A percentile compares a stretch with the other conserved stretches of the same genome.
Conservation (phyloP, 2,888 invertebrate genomes). For the Dryadula phaetusa region DNA sequence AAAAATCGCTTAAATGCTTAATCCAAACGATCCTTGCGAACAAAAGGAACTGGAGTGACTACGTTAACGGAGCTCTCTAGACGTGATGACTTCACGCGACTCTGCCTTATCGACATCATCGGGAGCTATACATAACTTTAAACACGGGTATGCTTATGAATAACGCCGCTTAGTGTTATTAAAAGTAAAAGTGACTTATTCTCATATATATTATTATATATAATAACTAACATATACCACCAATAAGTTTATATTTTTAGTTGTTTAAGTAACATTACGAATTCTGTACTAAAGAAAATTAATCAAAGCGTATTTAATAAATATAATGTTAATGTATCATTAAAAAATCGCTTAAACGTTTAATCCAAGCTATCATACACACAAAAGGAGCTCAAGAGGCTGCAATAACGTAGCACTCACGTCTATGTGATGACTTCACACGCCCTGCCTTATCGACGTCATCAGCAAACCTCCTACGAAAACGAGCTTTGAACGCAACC, state of each 20-base stretch:
- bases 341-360: slow-evolving; percentile 17
- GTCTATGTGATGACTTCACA: slow-evolving; percentile 48
- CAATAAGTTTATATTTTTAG: too few relatives aligned
- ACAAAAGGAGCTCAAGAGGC: slow-evolving; percentile 43
- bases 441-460: slow-evolving; percentile 54
- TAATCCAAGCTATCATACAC: slow-evolving; percentile 16
- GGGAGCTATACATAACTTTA: slow-evolving; percentile 43
- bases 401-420: slow-evolving; percentile 48
- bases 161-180: not conserved
- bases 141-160: slow-evolving; percentile 14
- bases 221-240: not conserved
- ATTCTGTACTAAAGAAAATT: too few relatives aligned
- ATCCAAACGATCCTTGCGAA: slow-evolving; percentile 55
- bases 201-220: not conserved
- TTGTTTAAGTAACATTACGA: too few relatives aligned
- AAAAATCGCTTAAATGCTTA: slow-evolving; percentile 48
- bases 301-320: too few relatives aligned
- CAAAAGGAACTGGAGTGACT: slow-evolving; percentile 45
- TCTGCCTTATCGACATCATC: slow-evolving; percentile 55
- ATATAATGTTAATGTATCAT: not conserved
- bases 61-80: slow-evolving; percentile 41
- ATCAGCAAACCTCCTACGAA: slow-evolving; percentile 50
- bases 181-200: not conserved
- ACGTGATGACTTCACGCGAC: slow-evolving; percentile 48
- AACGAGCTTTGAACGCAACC: slow-evolving; percentile 39